Evolutionary conservation across 2,888 invertebrate species (phyloP).

Genomic region (Anorthoa munda): DNA sequence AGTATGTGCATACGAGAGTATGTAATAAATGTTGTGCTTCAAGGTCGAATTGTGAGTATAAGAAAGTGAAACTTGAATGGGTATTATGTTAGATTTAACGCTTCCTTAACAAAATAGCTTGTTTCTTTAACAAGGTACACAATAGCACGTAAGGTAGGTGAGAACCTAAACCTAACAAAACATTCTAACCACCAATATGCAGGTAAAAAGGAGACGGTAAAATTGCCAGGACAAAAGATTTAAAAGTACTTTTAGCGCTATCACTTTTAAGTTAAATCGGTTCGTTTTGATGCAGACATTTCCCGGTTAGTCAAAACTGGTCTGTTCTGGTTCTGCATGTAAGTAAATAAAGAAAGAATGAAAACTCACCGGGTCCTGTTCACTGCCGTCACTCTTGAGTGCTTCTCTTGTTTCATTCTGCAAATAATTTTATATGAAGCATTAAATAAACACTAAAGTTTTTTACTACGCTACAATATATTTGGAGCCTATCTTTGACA

Average conservation of each 20-base stretch:
- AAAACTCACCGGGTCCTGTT: conserved; percentile 94
- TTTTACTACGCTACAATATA: neutral
- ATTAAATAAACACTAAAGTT: neutral
- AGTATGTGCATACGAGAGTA: conserved; percentile 25
- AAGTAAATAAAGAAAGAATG: neutral
- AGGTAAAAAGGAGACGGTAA: neutral
- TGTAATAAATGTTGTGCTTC: conserved; percentile 46
- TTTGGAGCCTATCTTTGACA: neutral
- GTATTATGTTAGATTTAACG: conserved; percentile 18
- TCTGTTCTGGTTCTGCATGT: neutral
- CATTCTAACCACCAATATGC: neutral
- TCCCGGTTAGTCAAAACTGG: neutral
- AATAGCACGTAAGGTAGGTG: neutral
- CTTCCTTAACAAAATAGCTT: conserved; percentile 13
- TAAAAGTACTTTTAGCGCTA: neutral
- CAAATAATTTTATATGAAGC: conserved; percentile 46
- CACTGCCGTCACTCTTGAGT: conserved; percentile 94
- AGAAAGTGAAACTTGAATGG: conserved; percentile 62
- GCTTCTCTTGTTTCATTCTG: conserved; percentile 94
- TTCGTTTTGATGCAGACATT: neutral
- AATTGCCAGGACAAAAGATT: neutral
- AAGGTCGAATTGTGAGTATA: conserved; percentile 44
- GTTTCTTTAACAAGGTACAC: neutral
- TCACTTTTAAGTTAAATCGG: neutral
- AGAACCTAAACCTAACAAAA: too few relatives aligned